Percentiles rank a stretch among this genome's conserved stretches.
Conservation (phyloP, 2,888 invertebrate species). For the Spilosoma lubricipeda region DNA sequence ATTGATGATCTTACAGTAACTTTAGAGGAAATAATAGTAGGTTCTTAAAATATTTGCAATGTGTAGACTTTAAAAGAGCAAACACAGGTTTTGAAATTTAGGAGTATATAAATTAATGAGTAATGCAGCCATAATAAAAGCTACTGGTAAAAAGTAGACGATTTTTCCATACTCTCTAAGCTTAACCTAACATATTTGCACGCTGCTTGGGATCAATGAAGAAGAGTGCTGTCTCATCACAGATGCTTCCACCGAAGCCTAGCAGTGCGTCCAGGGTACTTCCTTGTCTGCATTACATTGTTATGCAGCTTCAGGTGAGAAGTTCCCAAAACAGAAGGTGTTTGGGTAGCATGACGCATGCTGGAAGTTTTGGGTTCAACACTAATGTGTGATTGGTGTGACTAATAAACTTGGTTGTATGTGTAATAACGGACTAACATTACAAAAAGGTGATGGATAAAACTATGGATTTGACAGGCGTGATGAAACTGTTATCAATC, state of each 20-base stretch:
- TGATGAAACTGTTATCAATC: too few species aligned
- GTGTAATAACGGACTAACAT: too few species aligned
- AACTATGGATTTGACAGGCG: too few species aligned
- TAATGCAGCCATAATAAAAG: background rate
- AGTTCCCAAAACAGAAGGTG: conserved; percentile 73
- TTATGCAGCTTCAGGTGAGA: conserved; percentile 84
- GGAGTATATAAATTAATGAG: background rate
- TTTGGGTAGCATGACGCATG: conserved; percentile 33
- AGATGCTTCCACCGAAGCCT: conserved; percentile 81
- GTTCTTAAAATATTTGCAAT: too few species aligned
- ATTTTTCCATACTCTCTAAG: conserved; percentile 42
- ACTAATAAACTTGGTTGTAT: background rate
- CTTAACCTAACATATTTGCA: conserved; percentile 58
- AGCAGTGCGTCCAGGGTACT: conserved; percentile 77
- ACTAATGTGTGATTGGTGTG: background rate
- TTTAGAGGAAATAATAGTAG: too few species aligned
- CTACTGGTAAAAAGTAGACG: conserved; percentile 16
- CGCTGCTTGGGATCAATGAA: conserved; percentile 71
- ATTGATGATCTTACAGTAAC: too few species aligned
- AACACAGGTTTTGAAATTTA: background rate
- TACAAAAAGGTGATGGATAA: too few species aligned
- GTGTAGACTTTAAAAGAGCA: too few species aligned
- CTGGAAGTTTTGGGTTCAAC: conserved; percentile 15
- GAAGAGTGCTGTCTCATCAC: conserved; percentile 82
- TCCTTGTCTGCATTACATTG: conserved; percentile 80